A percentile compares a stretch with the other conserved stretches of the same genome.
phyloP scores from a whole-genome alignment of 1,140 invertebrate species.

The Pseudoatta argentina region DNA sequence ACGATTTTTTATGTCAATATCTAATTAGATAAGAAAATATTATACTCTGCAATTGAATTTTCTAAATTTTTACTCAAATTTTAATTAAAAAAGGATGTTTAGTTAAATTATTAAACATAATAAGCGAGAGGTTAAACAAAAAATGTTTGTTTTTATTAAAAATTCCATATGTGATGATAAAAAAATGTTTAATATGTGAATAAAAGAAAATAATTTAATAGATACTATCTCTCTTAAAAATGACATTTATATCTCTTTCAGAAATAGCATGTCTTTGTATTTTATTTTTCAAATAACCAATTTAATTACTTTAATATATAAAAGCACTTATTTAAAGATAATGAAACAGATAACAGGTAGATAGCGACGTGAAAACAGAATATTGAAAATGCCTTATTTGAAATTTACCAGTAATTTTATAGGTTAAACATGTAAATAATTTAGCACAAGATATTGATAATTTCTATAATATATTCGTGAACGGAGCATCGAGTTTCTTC shows the following conservation, averaged over 20 bases:
- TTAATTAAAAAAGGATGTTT: conserved; percentile 1
- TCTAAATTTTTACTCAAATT: neutral
- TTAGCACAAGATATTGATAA: conserved; percentile 47
- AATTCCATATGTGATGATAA: neutral
- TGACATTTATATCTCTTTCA: conserved; percentile 7
- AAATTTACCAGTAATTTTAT: neutral
- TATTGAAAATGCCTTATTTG: neutral
- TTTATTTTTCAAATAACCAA: neutral
- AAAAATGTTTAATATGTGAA: neutral
- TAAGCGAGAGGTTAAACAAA: neutral
- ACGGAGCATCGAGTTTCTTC: conserved; percentile 3
- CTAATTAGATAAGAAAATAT: conserved; percentile 14
- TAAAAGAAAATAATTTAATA: conserved; percentile 7
- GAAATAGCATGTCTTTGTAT: neutral
- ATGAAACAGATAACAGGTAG: neutral
- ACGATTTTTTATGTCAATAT: neutral
- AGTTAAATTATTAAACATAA: neutral
- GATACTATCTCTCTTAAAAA: neutral
- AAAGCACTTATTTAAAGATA: neutral
- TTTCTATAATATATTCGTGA: conserved; percentile 4
- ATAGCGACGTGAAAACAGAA: neutral
- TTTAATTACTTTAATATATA: neutral
- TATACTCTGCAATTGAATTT: neutral
- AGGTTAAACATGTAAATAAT: conserved; percentile 32
- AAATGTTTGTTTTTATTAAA: neutral